These are phyloP conservation scores for Lerista edwardsae DNA, from an alignment of 2,797 vertebrate genomes.

Conservation along the genomic window DNA sequence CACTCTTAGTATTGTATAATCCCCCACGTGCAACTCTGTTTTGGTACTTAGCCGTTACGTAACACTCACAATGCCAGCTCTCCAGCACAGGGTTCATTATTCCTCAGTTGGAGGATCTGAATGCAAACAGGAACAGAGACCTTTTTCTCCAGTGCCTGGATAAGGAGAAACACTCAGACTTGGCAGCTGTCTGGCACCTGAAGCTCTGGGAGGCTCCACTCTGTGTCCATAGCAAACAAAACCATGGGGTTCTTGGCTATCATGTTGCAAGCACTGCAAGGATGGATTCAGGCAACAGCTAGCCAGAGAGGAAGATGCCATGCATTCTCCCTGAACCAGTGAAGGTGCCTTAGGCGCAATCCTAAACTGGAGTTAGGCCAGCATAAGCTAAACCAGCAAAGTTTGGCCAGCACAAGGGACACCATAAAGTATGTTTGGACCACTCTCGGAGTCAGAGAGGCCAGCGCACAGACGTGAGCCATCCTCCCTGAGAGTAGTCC, in stretches of 20 bases:
- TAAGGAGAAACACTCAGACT: background rate
- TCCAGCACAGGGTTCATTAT: background rate
- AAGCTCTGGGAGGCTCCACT: background rate
- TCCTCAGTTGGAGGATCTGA: background rate
- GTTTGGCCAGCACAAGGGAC: too few species aligned
- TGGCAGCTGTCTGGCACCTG: background rate
- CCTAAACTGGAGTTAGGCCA: too few species aligned
- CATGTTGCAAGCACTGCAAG: background rate
- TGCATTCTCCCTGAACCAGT: background rate
- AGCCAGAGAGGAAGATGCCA: background rate
- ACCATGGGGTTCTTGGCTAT: background rate
- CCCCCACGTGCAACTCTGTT: background rate
- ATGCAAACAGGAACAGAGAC: background rate
- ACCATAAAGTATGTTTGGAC: too few species aligned
- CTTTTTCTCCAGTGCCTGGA: background rate
- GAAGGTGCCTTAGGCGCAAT: too few species aligned
- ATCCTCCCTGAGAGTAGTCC: too few species aligned
- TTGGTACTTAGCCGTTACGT: constrained; percentile 8
- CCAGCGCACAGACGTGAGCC: too few species aligned
- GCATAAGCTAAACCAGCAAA: too few species aligned
- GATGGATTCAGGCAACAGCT: background rate
- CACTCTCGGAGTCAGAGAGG: too few species aligned
- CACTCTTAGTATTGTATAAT: background rate
- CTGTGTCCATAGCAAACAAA: background rate
- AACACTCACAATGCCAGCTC: background rate